Evolutionary conservation across 2,113 vertebrate genomes (phyloP).

Genomic region (Noturus placidus): DNA sequence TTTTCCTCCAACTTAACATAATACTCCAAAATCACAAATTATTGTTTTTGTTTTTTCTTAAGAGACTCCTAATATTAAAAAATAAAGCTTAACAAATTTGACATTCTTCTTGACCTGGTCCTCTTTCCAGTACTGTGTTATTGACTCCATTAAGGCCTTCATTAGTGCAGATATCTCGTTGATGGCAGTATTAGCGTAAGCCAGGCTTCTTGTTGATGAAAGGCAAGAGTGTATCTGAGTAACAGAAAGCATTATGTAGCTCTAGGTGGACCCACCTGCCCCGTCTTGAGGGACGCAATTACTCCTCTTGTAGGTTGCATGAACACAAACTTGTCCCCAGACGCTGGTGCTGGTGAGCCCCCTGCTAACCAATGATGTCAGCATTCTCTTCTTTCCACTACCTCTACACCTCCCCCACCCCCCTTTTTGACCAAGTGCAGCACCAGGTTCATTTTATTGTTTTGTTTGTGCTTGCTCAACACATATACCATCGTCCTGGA

Average conservation of each 20-base stretch:
- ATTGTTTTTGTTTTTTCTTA: not conserved
- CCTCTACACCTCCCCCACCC: conserved; percentile 15
- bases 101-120: conserved; percentile 49
- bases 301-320: conserved; percentile 66
- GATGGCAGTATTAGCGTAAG: conserved; percentile 68
- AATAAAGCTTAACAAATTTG: conserved; percentile 32
- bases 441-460: conserved; percentile 56
- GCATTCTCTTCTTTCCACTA: conserved; percentile 34
- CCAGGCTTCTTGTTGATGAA: conserved; percentile 60
- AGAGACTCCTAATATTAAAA: conserved; percentile 5
- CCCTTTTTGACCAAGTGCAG: conserved; percentile 40
- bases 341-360: conserved; percentile 62
- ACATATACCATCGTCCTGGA: conserved; percentile 56
- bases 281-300: conserved; percentile 81
- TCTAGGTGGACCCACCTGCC: conserved; percentile 65
- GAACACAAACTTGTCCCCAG: conserved; percentile 63
- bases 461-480: conserved; percentile 68
- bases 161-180: conserved; percentile 67
- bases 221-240: conserved; percentile 62
- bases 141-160: conserved; percentile 62
- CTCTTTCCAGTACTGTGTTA: conserved; percentile 34
- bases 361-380: conserved; percentile 72
- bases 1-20: not conserved
- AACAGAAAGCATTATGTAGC: conserved; percentile 58
- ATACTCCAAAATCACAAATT: not conserved